Evolutionary conservation across 2,888 invertebrate species (phyloP).

Genomic region (Dicyrtoma fusca): DNA sequence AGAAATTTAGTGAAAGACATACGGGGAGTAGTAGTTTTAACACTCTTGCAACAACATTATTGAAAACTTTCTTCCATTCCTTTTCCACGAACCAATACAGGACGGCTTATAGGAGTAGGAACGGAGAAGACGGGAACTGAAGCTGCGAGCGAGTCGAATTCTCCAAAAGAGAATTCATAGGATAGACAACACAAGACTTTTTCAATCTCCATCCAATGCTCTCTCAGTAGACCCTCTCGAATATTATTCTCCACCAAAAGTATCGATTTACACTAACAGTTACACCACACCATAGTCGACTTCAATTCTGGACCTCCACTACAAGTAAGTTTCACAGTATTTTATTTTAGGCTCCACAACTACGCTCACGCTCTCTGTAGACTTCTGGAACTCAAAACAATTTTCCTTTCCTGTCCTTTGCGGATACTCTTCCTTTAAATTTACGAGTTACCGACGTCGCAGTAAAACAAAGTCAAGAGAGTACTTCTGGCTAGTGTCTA

Average conservation of each 20-base stretch:
- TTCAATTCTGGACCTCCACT: neutral
- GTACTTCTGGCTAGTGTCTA: no score
- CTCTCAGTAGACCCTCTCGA: constrained; percentile 9
- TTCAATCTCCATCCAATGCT: constrained; percentile 24
- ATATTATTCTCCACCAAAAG: constrained; percentile 36
- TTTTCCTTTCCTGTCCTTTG: no score
- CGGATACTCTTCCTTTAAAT: no score
- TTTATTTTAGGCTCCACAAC: neutral
- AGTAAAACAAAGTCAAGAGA: no score
- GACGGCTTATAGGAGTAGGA: no score
- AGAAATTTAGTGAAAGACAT: constrained; percentile 30
- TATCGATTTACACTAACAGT: constrained; percentile 40
- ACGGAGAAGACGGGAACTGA: no score
- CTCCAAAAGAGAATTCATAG: constrained; percentile 17
- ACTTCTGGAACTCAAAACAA: no score
- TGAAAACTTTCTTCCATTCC: constrained; percentile 37
- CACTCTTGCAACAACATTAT: constrained; percentile 42
- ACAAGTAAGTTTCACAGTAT: constrained; percentile 1
- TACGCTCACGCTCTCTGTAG: no score
- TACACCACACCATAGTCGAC: neutral
- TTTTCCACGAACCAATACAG: no score
- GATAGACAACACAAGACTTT: constrained; percentile 26
- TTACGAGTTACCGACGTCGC: no score
- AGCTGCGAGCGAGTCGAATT: constrained; percentile 8
- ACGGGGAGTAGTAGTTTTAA: constrained; percentile 16